A percentile compares a stretch with the other conserved stretches of the same genome.
phyloP scores from a whole-genome alignment of 2,888 invertebrate genomes.

The Campoplex nolae region DNA sequence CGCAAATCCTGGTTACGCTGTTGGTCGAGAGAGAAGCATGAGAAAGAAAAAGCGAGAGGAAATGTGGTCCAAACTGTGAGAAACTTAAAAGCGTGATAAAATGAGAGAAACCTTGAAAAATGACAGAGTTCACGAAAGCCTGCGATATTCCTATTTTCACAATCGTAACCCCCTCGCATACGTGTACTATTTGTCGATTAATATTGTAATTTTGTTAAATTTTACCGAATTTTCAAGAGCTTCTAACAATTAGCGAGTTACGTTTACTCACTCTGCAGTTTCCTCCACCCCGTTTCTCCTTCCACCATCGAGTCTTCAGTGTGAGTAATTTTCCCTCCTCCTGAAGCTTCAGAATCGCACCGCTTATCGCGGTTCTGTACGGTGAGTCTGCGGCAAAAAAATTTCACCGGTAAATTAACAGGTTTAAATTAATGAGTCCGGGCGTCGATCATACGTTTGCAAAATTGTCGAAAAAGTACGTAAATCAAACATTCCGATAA shows the following conservation, averaged over 20 bases:
- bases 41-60: not conserved
- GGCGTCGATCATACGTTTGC: not conserved
- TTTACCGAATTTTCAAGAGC: not conserved
- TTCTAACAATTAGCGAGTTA: not conserved
- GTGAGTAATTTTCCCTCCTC: conserved; percentile 97
- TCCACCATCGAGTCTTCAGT: conserved; percentile 99
- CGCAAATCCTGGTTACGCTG: conserved; percentile 39
- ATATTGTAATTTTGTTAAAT: not conserved
- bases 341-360: conserved; percentile 97
- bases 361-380: conserved; percentile 96
- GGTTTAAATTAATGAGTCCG: conserved; percentile 7
- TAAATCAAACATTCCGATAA: not conserved
- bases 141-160: not conserved
- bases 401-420: conserved; percentile 4
- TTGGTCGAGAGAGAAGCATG: not conserved
- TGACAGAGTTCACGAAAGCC: not conserved
- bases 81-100: conserved; percentile 18
- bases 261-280: conserved; percentile 90
- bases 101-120: not conserved
- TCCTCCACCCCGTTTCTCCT: conserved; percentile 95
- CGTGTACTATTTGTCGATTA: not conserved
- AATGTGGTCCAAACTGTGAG: not conserved
- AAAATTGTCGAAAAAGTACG: not conserved
- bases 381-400: conserved; percentile 91
- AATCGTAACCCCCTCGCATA: not conserved